Percentiles rank a stretch among this genome's conserved stretches.
phyloP scores from a whole-genome alignment of 2,888 invertebrate genomes.

The Caenorhabditis becei region DNA sequence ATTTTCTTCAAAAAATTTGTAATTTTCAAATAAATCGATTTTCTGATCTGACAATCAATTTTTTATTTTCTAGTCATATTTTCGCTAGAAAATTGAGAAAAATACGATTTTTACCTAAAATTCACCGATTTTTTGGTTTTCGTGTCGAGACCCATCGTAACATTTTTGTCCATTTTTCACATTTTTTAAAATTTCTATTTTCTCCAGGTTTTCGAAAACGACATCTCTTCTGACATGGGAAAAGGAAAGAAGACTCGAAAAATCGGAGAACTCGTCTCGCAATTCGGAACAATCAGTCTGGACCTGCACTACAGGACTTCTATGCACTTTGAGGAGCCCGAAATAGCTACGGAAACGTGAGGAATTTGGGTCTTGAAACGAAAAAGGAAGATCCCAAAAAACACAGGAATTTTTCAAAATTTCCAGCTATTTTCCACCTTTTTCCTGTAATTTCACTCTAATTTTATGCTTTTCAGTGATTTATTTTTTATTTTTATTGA shows the following conservation, averaged over 20 bases:
- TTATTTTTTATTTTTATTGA: not conserved
- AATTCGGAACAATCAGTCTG: conserved; percentile 90
- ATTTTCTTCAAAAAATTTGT: not conserved
- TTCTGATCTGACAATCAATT: too few species aligned
- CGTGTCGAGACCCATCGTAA: too few species aligned
- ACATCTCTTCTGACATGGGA: conserved; percentile 84
- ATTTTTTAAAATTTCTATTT: not conserved
- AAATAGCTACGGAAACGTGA: conserved; percentile 43
- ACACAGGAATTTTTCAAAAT: not conserved
- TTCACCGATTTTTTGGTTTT: too few species aligned
- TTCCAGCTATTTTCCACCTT: not conserved
- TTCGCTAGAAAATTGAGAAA: too few species aligned
- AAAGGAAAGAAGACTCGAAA: conserved; percentile 89
- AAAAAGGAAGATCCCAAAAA: not conserved
- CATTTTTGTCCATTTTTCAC: too few species aligned
- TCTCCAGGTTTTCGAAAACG: conserved; percentile 85
- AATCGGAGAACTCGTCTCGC: conserved; percentile 91
- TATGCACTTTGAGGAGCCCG: conserved; percentile 59
- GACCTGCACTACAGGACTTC: conserved; percentile 82
- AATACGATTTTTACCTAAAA: too few species aligned
- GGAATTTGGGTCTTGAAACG: not conserved
- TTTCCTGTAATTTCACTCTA: too few species aligned
- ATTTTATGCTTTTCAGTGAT: not conserved
- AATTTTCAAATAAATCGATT: not conserved
- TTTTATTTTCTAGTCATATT: too few species aligned